A percentile compares a stretch with the other conserved stretches of the same genome.
Evolutionary conservation across 2,113 vertebrate genomes (phyloP).

Genomic region (Lophochroa leadbeateri): DNA sequence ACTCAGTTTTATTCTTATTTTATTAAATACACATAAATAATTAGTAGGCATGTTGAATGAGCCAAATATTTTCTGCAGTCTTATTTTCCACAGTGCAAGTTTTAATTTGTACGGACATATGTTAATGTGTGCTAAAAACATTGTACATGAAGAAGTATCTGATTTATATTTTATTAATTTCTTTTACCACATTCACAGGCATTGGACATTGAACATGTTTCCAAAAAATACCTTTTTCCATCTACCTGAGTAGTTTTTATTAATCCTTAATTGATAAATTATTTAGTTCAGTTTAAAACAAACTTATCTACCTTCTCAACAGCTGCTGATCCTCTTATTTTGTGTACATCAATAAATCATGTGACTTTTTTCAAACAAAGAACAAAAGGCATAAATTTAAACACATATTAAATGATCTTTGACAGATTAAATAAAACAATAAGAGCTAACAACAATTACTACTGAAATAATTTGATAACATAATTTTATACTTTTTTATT

Average conservation of each 20-base stretch:
- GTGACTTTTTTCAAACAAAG: neutral
- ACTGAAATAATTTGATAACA: neutral
- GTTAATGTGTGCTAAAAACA: neutral
- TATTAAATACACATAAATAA: neutral
- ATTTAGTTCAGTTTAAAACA: neutral
- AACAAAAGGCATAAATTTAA: neutral
- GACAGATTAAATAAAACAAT: neutral
- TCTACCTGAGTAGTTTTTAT: neutral
- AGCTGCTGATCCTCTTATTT: neutral
- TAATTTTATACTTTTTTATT: neutral
- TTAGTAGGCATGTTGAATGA: neutral
- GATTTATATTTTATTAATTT: fast-evolving
- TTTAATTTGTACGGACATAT: neutral
- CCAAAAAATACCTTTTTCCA: neutral
- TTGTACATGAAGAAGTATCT: neutral
- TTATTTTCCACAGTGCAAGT: neutral
- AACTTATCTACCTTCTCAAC: neutral
- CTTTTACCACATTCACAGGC: neutral
- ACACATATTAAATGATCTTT: neutral
- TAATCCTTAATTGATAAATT: neutral
- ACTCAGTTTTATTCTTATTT: neutral
- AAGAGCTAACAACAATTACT: neutral
- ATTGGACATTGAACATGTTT: neutral
- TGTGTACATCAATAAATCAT: neutral
- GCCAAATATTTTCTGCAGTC: neutral